Conservation (phyloP, 2,797 vertebrate genomes). For the Enoplosus armatus region DNA sequence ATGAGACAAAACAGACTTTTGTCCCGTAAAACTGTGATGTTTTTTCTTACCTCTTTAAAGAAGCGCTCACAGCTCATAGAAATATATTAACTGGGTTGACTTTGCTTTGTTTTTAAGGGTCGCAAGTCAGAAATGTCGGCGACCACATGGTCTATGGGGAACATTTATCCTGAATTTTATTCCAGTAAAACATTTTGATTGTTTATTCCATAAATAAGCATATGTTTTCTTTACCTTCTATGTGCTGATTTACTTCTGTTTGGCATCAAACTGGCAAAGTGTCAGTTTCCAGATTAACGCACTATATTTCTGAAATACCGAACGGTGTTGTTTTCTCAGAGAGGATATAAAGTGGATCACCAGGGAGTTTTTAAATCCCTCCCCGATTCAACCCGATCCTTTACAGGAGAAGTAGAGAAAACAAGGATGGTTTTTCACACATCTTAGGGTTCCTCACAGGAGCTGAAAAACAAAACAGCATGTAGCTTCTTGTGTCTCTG, state of each 20-base stretch:
- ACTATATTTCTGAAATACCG: background rate
- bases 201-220: too few species aligned
- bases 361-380: background rate
- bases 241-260: too few species aligned
- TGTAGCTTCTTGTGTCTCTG: background rate
- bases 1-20: background rate
- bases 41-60: background rate
- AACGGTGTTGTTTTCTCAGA: conserved; percentile 1
- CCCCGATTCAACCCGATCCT: background rate
- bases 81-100: background rate
- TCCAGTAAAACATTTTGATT: background rate
- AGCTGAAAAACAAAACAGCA: conserved; percentile 4
- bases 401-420: background rate
- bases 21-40: background rate
- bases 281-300: background rate
- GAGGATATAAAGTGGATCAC: conserved; percentile 4
- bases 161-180: background rate
- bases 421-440: background rate
- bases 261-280: background rate
- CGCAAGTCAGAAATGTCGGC: background rate
- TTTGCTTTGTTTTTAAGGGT: background rate
- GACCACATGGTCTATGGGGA: too few species aligned
- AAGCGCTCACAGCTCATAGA: background rate
- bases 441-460: conserved; percentile 9
- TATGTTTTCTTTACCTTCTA: background rate